Percentiles rank a stretch among this genome's conserved stretches.
phyloP scores from a whole-genome alignment of 2,797 vertebrate genomes.

The Xiphorhynchus erythropygius region DNA sequence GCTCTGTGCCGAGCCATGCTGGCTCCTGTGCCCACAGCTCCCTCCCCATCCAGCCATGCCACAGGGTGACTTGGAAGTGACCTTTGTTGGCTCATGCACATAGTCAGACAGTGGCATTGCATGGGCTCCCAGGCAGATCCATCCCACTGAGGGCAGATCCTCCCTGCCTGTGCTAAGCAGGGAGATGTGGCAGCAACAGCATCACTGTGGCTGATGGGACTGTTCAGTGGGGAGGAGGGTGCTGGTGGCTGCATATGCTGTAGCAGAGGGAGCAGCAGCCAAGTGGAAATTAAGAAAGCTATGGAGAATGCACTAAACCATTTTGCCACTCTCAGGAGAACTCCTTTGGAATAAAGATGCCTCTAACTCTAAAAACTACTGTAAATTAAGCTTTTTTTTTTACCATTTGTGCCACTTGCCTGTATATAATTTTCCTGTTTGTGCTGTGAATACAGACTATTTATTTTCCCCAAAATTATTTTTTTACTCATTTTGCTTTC shows the following conservation, averaged over 20 bases:
- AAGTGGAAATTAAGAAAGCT: not conserved
- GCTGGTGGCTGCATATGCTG: not conserved
- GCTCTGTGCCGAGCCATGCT: not conserved
- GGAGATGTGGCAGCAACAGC: fast-evolving
- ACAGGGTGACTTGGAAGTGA: not conserved
- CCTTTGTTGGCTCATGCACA: not conserved
- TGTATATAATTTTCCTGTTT: not conserved
- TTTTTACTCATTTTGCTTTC: not conserved
- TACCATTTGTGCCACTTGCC: not conserved
- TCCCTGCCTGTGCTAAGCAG: fast-evolving
- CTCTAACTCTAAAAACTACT: not conserved
- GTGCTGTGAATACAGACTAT: not conserved
- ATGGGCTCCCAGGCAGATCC: fast-evolving
- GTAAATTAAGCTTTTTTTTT: not conserved
- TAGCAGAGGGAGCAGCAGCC: not conserved
- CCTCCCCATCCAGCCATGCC: fast-evolving
- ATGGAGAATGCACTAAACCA: not conserved
- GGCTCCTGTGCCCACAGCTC: fast-evolving
- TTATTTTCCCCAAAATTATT: not conserved
- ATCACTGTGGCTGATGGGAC: fast-evolving
- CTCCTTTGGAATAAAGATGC: not conserved
- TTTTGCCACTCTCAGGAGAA: not conserved
- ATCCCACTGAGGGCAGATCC: fast-evolving
- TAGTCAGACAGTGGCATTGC: fast-evolving
- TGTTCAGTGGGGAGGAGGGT: not conserved